Evolutionary conservation across 2,113 vertebrate genomes (phyloP).

Genomic region (Colius striatus): DNA sequence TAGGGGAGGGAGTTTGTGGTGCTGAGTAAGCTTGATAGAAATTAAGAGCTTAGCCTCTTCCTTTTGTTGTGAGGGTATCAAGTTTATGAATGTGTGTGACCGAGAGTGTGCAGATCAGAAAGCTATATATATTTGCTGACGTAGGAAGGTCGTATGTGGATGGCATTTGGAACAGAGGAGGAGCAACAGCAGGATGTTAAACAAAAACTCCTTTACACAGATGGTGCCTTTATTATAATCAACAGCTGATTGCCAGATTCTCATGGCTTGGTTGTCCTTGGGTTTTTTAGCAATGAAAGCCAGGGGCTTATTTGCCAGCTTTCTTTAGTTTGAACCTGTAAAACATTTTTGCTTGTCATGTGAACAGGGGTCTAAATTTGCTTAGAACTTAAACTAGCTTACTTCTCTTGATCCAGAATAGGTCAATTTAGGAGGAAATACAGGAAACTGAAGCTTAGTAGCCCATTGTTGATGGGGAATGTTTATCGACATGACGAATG

Average conservation of each 20-base stretch:
- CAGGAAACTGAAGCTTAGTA: neutral
- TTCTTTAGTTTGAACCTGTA: neutral
- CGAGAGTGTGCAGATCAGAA: neutral
- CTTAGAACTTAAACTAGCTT: neutral
- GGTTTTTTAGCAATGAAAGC: fast-evolving
- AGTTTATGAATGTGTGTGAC: neutral
- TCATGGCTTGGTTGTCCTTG: neutral
- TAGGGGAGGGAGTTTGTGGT: neutral
- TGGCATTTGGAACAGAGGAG: neutral
- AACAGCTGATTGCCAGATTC: neutral
- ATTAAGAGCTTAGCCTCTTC: fast-evolving
- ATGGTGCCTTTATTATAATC: neutral
- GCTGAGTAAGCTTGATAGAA: neutral
- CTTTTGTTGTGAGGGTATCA: neutral
- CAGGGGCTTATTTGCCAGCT: neutral
- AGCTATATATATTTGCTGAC: fast-evolving
- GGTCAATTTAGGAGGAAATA: neutral
- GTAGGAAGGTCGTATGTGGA: neutral
- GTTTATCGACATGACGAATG: neutral
- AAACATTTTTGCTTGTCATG: neutral
- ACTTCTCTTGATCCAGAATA: neutral
- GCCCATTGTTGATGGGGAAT: neutral
- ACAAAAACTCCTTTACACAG: neutral
- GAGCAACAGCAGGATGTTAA: neutral
- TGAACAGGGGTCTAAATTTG: neutral